Conservation (phyloP, 2,888 invertebrate genomes). For the Rhagonycha lutea region DNA sequence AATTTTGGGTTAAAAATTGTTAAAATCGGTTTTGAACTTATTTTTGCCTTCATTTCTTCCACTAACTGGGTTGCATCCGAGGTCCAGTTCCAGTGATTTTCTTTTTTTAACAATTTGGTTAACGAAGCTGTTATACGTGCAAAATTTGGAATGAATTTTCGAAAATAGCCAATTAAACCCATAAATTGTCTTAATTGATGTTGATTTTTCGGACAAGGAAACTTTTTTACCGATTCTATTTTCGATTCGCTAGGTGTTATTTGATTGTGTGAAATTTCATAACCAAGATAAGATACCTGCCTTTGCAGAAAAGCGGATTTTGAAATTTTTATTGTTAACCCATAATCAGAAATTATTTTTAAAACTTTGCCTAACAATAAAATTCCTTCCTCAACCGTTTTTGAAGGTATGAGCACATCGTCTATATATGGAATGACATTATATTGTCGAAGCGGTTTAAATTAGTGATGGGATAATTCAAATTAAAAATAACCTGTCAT, state of each 20-base stretch:
- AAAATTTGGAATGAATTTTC: slow-evolving; percentile 23
- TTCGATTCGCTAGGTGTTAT: slow-evolving; percentile 3
- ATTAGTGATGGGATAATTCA: too few species aligned
- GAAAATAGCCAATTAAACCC: slow-evolving; percentile 19
- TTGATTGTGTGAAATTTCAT: background rate
- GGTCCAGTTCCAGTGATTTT: slow-evolving; percentile 4
- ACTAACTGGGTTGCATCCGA: background rate
- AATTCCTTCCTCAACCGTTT: slow-evolving; percentile 3
- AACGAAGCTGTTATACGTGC: slow-evolving; percentile 5
- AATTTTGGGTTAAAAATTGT: slow-evolving; percentile 21
- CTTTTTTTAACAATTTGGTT: slow-evolving; percentile 25
- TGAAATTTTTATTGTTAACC: slow-evolving; percentile 11
- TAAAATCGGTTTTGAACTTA: slow-evolving; percentile 18
- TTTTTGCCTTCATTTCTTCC: background rate
- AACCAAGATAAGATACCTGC: slow-evolving; percentile 1
- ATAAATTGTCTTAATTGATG: slow-evolving; percentile 22
- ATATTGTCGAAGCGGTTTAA: too few species aligned
- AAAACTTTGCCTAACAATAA: slow-evolving; percentile 1
- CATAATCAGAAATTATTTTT: background rate
- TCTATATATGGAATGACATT: too few species aligned
- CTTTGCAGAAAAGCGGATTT: slow-evolving; percentile 9
- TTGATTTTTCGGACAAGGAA: slow-evolving; percentile 8
- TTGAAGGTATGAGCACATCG: background rate
- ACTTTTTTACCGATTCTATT: slow-evolving; percentile 14
- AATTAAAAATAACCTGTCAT: too few species aligned